phyloP scores from a whole-genome alignment of 2,113 vertebrate species.

The Dryoscopus gambensis region DNA sequence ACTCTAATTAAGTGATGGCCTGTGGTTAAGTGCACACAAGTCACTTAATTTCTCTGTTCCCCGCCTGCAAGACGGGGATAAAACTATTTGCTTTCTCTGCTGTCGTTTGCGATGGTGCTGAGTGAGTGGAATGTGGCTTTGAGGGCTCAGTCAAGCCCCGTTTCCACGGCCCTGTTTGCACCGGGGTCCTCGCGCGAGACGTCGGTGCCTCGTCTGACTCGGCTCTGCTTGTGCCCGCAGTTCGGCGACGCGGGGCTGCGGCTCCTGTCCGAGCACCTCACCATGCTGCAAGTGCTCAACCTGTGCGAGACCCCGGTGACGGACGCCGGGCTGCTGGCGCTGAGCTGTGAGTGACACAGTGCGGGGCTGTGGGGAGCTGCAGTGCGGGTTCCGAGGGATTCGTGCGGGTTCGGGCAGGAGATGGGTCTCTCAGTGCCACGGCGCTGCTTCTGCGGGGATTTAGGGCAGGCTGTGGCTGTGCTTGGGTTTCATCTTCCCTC shows the following conservation, averaged over 20 bases:
- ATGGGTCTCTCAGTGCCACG: not conserved
- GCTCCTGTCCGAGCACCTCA: constrained; percentile 95
- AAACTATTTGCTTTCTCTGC: not conserved
- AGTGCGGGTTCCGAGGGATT: not conserved
- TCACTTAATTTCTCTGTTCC: not conserved
- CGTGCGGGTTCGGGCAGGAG: fast-evolving
- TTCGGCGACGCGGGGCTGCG: constrained; percentile 94
- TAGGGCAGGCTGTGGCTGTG: not conserved
- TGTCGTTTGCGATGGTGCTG: not conserved
- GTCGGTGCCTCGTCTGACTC: fast-evolving
- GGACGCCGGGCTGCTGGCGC: constrained; percentile 91
- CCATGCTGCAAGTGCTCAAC: constrained; percentile 96
- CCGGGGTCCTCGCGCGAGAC: fast-evolving
- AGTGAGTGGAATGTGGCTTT: not conserved
- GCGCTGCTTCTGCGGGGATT: not conserved
- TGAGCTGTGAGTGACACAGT: constrained; percentile 88
- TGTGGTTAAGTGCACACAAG: not conserved
- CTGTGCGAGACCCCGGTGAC: constrained; percentile 97
- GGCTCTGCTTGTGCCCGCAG: constrained; percentile 52
- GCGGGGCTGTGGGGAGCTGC: fast-evolving
- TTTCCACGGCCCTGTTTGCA: fast-evolving
- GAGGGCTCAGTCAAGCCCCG: fast-evolving
- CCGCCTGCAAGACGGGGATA: not conserved
- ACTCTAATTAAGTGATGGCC: not conserved
- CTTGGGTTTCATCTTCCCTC: not conserved